phyloP scores from a whole-genome alignment of 23 tunicate genomes.

The Botrylloides violaceus region DNA sequence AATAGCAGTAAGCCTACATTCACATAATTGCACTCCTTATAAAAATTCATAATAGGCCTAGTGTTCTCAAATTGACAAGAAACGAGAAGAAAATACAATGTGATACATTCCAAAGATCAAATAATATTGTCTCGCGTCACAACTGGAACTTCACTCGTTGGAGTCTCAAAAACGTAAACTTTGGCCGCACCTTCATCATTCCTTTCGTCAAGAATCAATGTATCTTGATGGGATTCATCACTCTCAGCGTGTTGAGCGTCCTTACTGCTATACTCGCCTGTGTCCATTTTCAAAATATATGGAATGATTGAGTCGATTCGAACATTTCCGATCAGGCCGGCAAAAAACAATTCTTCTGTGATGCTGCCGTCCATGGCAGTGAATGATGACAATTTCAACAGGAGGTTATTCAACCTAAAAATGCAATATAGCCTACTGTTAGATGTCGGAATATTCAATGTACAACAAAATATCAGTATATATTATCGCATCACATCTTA shows the following conservation, averaged over 20 bases:
- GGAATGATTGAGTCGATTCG: constrained; percentile 83
- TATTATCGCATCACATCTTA: too few relatives aligned
- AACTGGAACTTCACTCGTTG: not conserved
- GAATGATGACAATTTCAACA: constrained; percentile 46
- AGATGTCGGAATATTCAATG: too few relatives aligned
- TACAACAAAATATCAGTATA: too few relatives aligned
- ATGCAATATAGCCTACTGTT: too few relatives aligned
- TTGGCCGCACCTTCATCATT: not conserved
- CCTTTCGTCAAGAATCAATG: not conserved
- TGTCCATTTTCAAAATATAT: constrained; percentile 73
- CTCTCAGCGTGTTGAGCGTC: not conserved
- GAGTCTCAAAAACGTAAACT: not conserved
- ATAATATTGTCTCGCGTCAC: too few relatives aligned
- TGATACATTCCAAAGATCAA: too few relatives aligned
- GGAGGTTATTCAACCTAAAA: constrained; percentile 48
- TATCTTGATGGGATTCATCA: not conserved
- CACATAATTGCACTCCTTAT: too few relatives aligned
- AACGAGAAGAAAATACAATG: too few relatives aligned
- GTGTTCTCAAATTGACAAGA: too few relatives aligned
- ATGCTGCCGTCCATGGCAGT: constrained; percentile 42
- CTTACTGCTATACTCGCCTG: constrained; percentile 41
- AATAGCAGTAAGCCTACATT: too few relatives aligned
- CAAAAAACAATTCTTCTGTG: constrained; percentile 78
- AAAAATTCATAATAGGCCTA: too few relatives aligned
- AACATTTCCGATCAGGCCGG: constrained; percentile 83